Evolutionary conservation across 2,888 invertebrate genomes (phyloP).

Genomic region (Drosophila flavopinicola): DNA sequence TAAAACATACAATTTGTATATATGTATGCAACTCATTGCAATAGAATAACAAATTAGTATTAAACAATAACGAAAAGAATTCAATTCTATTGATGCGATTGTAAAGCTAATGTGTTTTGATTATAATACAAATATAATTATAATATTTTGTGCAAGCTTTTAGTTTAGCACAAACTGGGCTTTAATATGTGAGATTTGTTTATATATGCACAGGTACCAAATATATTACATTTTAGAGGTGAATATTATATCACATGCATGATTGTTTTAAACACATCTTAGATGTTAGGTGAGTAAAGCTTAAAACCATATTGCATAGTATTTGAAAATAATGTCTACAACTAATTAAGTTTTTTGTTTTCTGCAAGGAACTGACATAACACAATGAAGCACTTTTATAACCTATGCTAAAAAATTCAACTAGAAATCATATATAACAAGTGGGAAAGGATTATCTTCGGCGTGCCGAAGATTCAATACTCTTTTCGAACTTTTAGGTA

Average conservation of each 20-base stretch:
- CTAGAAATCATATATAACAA: slow-evolving; percentile 6
- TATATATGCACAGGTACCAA: slow-evolving; percentile 8
- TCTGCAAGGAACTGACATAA: slow-evolving; percentile 66
- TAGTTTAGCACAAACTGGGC: slow-evolving; percentile 43
- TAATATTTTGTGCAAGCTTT: slow-evolving; percentile 22
- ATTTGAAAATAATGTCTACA: slow-evolving; percentile 17
- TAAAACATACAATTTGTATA: neutral
- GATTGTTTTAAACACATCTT: slow-evolving; percentile 24
- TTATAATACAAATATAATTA: neutral
- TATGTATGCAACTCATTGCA: slow-evolving; percentile 15
- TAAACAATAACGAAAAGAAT: slow-evolving; percentile 12
- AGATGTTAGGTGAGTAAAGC: slow-evolving; percentile 50
- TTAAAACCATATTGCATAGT: slow-evolving; percentile 47
- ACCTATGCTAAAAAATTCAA: slow-evolving; percentile 31
- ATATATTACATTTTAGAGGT: slow-evolving; percentile 7
- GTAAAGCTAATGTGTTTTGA: neutral
- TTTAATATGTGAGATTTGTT: slow-evolving; percentile 10
- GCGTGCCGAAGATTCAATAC: no score
- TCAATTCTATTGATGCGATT: neutral
- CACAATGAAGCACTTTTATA: slow-evolving; percentile 44
- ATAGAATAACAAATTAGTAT: neutral
- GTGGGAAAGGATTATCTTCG: no score
- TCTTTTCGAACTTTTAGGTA: no score
- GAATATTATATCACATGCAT: slow-evolving; percentile 23
- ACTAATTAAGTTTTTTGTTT: slow-evolving; percentile 62